Conservation (phyloP, 1,140 invertebrate genomes). For the Parapsyche elsis region DNA sequence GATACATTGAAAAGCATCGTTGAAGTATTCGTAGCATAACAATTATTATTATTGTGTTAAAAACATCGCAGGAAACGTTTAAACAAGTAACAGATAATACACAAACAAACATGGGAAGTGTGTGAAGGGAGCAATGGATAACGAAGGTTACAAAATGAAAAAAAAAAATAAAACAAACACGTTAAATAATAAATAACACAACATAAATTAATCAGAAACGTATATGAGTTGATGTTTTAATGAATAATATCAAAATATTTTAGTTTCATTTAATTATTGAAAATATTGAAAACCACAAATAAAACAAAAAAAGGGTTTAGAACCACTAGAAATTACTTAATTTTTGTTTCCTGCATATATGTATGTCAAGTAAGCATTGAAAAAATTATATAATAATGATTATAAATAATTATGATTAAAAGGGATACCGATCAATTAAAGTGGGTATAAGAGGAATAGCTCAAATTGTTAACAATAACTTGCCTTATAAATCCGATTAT, state of each 20-base stretch:
- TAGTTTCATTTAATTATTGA: no score
- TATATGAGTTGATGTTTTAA: conserved; percentile 40
- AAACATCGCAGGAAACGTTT: not conserved
- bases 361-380: no score
- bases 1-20: not conserved
- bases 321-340: no score
- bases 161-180: conserved; percentile 31
- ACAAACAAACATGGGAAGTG: not conserved
- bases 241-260: no score
- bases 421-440: no score
- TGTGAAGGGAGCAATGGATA: conserved; percentile 5
- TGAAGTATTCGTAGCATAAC: not conserved
- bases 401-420: no score
- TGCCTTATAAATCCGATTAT: conserved; percentile 89
- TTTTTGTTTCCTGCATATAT: no score
- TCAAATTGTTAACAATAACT: conserved; percentile 54
- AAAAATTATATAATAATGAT: no score
- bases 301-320: no score
- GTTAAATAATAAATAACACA: no score
- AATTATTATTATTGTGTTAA: not conserved
- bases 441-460: no score
- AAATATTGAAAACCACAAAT: no score
- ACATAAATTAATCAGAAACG: conserved; percentile 1
- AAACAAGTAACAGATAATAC: not conserved
- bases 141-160: conserved; percentile 37